A percentile compares a stretch with the other conserved stretches of the same genome.
Conservation (phyloP, 1,140 invertebrate species). For the Teleopsis dalmanni region DNA sequence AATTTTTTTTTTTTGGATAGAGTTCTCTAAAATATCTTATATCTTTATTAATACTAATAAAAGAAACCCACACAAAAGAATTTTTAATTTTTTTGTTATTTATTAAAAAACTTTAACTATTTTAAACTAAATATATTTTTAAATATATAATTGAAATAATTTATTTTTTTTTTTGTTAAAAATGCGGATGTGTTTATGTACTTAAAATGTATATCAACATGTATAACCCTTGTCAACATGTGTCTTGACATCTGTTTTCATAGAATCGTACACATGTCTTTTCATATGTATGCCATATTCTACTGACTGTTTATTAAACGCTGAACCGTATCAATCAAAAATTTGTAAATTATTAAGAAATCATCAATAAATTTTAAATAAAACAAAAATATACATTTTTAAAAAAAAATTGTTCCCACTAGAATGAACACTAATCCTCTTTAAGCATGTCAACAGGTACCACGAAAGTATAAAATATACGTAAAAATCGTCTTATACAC, state of each 20-base stretch:
- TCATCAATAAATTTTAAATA: background rate
- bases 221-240: slow-evolving; percentile 6
- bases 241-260: background rate
- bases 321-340: slow-evolving; percentile 6
- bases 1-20: too few species aligned
- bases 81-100: too few species aligned
- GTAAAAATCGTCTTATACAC: background rate
- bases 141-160: too few species aligned
- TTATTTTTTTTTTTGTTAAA: too few species aligned
- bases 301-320: background rate
- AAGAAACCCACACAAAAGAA: too few species aligned
- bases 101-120: too few species aligned
- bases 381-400: background rate
- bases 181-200: too few species aligned
- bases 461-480: too few species aligned
- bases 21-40: too few species aligned
- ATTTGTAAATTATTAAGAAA: slow-evolving; percentile 4
- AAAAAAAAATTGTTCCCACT: background rate
- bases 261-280: background rate
- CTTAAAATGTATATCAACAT: too few species aligned
- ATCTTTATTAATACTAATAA: too few species aligned
- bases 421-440: background rate
- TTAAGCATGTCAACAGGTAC: background rate
- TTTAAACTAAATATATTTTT: too few species aligned
- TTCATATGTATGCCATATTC: background rate